These are phyloP conservation scores for Enteromius fasciolatus DNA, from an alignment of 2,797 vertebrate genomes.

Conservation along the genomic window DNA sequence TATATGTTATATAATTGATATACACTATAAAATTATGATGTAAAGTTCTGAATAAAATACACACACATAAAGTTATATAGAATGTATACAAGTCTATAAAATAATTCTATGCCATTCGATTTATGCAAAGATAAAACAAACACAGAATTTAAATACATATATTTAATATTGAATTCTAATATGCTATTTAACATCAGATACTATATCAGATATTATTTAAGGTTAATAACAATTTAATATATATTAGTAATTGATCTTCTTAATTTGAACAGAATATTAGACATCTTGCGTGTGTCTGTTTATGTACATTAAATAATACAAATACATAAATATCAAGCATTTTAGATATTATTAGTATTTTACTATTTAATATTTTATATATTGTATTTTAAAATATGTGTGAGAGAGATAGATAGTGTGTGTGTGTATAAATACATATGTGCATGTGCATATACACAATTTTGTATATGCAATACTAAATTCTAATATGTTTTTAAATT, in stretches of 20 bases:
- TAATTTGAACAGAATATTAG: not conserved
- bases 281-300: not conserved
- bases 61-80: not conserved
- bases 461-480: not conserved
- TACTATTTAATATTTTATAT: not conserved
- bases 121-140: not conserved
- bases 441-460: not conserved
- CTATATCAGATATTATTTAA: not conserved
- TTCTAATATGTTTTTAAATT: not conserved
- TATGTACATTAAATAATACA: not conserved
- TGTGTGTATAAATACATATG: no score
- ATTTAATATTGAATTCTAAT: not conserved
- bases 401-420: no score
- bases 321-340: not conserved
- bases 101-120: not conserved
- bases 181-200: not conserved
- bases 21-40: not conserved
- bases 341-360: not conserved
- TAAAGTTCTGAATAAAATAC: not conserved
- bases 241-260: not conserved
- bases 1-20: not conserved
- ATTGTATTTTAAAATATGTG: not conserved
- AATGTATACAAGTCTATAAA: not conserved
- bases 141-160: not conserved
- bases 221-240: not conserved